A percentile compares a stretch with the other conserved stretches of the same genome.
Conservation (phyloP, 2,888 invertebrate species). For the Priapulus caudatus region DNA sequence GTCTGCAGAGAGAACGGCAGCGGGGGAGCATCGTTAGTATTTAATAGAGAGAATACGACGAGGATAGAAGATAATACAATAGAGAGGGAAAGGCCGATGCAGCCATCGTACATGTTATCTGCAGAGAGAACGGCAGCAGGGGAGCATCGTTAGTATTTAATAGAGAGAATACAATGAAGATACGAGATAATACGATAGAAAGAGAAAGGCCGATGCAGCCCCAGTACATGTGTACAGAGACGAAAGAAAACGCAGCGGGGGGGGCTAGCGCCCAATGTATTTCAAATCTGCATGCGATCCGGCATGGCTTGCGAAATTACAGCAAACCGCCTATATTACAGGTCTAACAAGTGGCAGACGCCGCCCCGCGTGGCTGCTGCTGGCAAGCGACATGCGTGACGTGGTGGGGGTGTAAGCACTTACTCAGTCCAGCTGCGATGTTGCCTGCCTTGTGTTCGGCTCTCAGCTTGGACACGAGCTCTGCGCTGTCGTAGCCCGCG, state of each 20-base stretch:
- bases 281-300: too few species aligned
- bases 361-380: too few species aligned
- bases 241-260: constrained; percentile 4
- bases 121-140: constrained; percentile 17
- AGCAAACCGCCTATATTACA: too few species aligned
- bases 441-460: constrained; percentile 78
- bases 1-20: constrained; percentile 45
- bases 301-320: too few species aligned
- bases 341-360: too few species aligned
- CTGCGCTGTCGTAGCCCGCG: constrained; percentile 94
- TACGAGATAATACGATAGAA: too few species aligned
- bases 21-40: not conserved
- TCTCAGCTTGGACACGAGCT: constrained; percentile 76
- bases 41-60: constrained; percentile 8
- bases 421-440: constrained; percentile 61
- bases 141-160: constrained; percentile 7
- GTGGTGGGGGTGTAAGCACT: too few species aligned
- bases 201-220: constrained; percentile 71
- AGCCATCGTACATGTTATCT: constrained; percentile 83
- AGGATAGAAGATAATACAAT: too few species aligned
- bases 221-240: constrained; percentile 69
- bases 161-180: constrained; percentile 4
- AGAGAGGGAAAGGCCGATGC: too few species aligned
- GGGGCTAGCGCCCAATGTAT: too few species aligned
- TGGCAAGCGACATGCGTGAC: too few species aligned